Conservation (phyloP, 2,113 vertebrate species). For the Pycnonotus jocosus region DNA sequence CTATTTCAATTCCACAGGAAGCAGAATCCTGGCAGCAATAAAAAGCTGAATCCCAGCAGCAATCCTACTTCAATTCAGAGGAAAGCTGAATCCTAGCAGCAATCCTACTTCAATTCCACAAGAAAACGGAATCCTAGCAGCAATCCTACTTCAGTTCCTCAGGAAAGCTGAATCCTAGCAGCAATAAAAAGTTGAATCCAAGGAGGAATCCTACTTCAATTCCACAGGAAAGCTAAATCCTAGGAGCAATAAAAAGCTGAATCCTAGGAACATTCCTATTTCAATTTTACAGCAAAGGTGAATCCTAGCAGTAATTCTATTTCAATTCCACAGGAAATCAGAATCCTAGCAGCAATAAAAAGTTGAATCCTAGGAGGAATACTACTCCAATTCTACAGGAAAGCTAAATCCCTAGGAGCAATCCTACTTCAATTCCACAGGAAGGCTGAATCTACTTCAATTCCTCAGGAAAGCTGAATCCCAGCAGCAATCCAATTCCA, state of each 20-base stretch:
- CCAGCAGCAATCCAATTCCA: neutral
- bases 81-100: neutral
- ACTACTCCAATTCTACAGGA: neutral
- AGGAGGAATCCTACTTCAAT: neutral
- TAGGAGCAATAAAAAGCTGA: no score
- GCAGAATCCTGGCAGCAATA: rapidly evolving
- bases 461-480: rapidly evolving
- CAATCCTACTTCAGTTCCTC: neutral
- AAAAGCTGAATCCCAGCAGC: rapidly evolving
- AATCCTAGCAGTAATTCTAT: neutral
- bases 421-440: rapidly evolving
- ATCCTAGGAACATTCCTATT: rapidly evolving
- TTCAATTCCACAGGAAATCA: rapidly evolving
- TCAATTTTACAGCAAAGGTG: neutral
- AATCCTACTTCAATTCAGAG: no score
- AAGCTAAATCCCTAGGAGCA: neutral
- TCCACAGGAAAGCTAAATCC: rapidly evolving
- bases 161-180: rapidly evolving
- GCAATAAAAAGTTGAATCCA: rapidly evolving
- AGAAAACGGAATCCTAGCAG: neutral
- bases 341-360: no score
- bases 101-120: neutral
- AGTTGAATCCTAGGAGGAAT: rapidly evolving
- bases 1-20: neutral
- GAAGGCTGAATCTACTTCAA: rapidly evolving